Evolutionary conservation across 2,797 vertebrate species (phyloP).

Genomic region (Hoplostethus mediterraneus): DNA sequence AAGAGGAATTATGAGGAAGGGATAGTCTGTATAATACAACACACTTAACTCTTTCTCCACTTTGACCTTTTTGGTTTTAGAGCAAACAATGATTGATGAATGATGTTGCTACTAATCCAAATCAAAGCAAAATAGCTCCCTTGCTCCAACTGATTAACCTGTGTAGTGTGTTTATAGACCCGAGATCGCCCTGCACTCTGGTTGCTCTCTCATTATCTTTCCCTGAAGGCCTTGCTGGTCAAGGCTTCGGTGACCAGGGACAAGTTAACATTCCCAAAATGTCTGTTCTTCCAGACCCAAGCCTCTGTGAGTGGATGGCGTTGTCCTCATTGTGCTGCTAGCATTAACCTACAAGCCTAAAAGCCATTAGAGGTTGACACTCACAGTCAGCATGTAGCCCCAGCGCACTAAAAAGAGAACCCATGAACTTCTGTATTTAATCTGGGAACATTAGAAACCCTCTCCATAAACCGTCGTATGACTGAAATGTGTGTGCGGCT

Average conservation of each 20-base stretch:
- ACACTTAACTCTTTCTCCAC: not conserved
- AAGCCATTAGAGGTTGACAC: not conserved
- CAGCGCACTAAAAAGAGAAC: constrained; percentile 8
- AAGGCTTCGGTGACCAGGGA: constrained; percentile 43
- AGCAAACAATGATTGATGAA: not conserved
- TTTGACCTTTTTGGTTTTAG: constrained; percentile 6
- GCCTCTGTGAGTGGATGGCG: not conserved
- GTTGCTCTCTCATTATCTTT: not conserved
- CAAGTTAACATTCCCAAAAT: constrained; percentile 29
- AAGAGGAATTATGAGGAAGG: constrained; percentile 72
- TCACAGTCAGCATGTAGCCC: constrained; percentile 7
- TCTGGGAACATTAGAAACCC: constrained; percentile 10
- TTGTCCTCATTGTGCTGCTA: constrained; percentile 19
- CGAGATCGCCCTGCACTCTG: not conserved
- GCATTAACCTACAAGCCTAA: constrained; percentile 34
- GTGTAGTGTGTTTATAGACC: not conserved
- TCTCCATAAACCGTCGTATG: not conserved
- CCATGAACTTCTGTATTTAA: constrained; percentile 11
- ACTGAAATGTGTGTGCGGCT: constrained; percentile 20
- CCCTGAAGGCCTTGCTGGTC: constrained; percentile 68
- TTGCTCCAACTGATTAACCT: too few species aligned
- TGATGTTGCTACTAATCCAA: not conserved
- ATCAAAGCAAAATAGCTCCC: not conserved
- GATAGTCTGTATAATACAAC: not conserved
- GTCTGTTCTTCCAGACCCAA: constrained; percentile 6